phyloP scores from a whole-genome alignment of 2,888 invertebrate genomes.

The Eupithecia subumbrata region DNA sequence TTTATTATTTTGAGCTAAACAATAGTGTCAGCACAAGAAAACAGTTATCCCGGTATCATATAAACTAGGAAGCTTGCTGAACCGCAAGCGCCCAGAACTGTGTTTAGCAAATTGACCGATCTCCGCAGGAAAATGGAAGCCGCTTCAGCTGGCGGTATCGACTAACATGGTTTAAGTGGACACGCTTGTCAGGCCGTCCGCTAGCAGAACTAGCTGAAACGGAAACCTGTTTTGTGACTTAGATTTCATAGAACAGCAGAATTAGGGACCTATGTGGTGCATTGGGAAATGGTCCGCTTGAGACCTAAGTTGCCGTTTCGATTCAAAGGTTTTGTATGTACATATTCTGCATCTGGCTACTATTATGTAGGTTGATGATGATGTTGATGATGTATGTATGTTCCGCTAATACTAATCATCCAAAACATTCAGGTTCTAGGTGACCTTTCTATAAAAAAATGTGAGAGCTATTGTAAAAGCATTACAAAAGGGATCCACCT shows the following conservation, averaged over 20 bases:
- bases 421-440: no score
- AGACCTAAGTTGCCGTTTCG: not conserved
- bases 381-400: no score
- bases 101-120: slow-evolving; percentile 3
- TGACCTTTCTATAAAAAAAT: no score
- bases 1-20: not conserved
- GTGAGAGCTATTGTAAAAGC: no score
- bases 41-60: not conserved
- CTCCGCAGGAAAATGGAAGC: not conserved
- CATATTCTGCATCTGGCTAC: no score
- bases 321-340: not conserved
- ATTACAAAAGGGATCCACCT: no score
- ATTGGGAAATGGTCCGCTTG: not conserved
- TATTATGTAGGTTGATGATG: no score
- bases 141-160: not conserved
- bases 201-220: not conserved
- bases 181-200: not conserved
- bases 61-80: not conserved
- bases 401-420: no score
- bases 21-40: not conserved
- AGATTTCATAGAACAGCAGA: not conserved
- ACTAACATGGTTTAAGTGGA: not conserved
- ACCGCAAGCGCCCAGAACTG: not conserved
- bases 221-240: not conserved
- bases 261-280: not conserved